Evolutionary conservation across 2,797 vertebrate genomes (phyloP).

Genomic region (Galago senegalensis): DNA sequence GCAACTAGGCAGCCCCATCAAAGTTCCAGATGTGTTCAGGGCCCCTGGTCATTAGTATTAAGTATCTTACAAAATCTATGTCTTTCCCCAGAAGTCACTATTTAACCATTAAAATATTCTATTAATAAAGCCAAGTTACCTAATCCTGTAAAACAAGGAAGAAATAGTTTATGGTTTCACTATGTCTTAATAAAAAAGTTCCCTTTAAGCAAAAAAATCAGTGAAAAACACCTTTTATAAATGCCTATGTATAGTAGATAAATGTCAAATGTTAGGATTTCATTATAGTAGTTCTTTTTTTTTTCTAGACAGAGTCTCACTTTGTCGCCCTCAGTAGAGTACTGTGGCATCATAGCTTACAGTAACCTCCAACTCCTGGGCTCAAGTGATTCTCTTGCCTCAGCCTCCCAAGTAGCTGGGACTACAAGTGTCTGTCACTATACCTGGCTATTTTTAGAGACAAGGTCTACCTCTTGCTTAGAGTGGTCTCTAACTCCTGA

Average conservation of each 20-base stretch:
- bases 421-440: no score
- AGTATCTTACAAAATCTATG: background rate
- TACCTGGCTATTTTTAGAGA: no score
- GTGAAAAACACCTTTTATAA: background rate
- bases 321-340: no score
- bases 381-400: no score
- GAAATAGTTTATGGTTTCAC: background rate
- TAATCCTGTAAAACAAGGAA: background rate
- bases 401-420: no score
- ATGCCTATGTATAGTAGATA: background rate
- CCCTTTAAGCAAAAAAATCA: background rate
- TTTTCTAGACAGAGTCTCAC: no score
- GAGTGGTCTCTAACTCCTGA: no score
- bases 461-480: no score
- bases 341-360: no score
- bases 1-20: background rate
- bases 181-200: background rate
- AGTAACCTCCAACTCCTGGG: no score
- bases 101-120: background rate
- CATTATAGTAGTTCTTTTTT: background rate
- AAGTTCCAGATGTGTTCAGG: background rate
- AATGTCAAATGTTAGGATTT: background rate
- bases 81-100: background rate
- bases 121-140: background rate
- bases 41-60: background rate